Evolutionary conservation across 2,113 vertebrate genomes (phyloP), one percentile per base, ranked within the genome.

Genomic region (Grallaria varia): DNA sequence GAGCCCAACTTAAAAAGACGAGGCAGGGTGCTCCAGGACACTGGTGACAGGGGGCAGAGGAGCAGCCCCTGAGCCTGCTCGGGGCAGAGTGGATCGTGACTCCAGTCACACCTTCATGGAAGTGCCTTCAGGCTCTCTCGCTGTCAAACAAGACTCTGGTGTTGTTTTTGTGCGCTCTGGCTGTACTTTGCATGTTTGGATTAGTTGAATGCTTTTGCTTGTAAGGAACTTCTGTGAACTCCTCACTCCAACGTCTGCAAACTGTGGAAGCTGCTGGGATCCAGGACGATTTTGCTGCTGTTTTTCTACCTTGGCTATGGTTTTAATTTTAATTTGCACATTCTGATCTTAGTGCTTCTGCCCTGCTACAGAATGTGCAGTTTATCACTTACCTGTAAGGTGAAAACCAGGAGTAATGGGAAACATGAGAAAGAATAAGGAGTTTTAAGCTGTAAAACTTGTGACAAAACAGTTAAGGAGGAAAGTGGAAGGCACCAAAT

Each of bases 231-330:
- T 56, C 6, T 12, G 18, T 19, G 37, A 58, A 4, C 59, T 66
- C 30, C 52, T 37, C 10, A 9, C 1, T 11, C 30, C 1, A 2
- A 35, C 39, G 12, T 23, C 16, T 14, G 2, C 56, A 14, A 52
- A 71, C 39, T 31, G 37, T 30, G 49, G 35, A 63, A 15, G 17
- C 50, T 24, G 27, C 56, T 19, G 47, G 17, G 60, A 56, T 15
- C 27, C 49, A 12, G 21, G 7, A 33, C 0, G 1, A 23, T n/a
- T 55, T 67, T 22, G 16, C 20, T 45, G 39, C 37, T 60, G 17
- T 39, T 59, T 37, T 55, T 44, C 35, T 15, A 23, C 20, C 10
- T 14, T 27, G 23, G 47, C 59, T 67, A 8, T 37, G 45, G 50
- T 58, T 83, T 53, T 62, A 10, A 20, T 24, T 85, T 27, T 39